Evolutionary conservation across 2,113 vertebrate species (phyloP).

Genomic region (Ictidomys tridecemlineatus): DNA sequence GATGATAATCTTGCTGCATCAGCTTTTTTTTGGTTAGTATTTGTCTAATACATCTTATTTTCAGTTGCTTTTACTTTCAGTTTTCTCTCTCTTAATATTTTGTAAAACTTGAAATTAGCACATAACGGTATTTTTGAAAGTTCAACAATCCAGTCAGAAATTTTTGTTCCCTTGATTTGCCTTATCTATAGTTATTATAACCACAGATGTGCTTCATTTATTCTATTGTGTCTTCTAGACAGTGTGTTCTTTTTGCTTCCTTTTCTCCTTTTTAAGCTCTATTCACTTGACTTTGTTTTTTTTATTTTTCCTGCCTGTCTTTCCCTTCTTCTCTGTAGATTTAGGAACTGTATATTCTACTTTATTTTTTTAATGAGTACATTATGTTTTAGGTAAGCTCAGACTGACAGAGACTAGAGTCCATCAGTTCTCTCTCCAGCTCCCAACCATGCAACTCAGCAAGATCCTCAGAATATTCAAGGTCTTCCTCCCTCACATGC

Average conservation of each 20-base stretch:
- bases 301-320: neutral
- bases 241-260: neutral
- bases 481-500: too few species aligned
- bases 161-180: neutral
- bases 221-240: neutral
- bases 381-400: neutral
- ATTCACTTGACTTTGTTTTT: neutral
- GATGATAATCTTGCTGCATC: neutral
- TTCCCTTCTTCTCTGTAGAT: neutral
- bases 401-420: neutral
- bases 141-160: neutral
- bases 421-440: neutral
- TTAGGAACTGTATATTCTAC: neutral
- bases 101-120: neutral
- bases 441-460: neutral
- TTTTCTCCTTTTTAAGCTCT: neutral
- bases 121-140: neutral
- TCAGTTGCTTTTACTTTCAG: neutral
- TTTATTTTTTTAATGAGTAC: neutral
- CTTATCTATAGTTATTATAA: neutral
- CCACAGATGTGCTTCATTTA: neutral
- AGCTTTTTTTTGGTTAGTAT: neutral
- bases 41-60: neutral
- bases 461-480: neutral
- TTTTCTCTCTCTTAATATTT: neutral